phyloP scores from a whole-genome alignment of 2,113 vertebrate species.

The Crotalus viridis region DNA sequence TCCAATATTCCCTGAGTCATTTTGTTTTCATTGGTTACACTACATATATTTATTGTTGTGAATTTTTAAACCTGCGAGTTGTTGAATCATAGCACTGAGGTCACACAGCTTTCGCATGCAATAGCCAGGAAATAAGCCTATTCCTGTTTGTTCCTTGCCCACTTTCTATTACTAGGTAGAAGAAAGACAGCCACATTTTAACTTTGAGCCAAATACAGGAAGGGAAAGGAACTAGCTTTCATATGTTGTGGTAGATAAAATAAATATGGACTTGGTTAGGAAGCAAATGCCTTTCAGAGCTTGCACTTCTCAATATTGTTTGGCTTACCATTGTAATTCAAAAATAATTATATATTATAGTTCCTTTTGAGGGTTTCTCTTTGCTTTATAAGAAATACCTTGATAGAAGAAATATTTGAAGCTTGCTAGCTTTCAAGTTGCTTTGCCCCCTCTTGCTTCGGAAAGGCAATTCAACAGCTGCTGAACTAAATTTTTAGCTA shows the following conservation, averaged over 20 bases:
- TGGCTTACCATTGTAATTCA: background rate
- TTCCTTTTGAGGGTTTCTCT: background rate
- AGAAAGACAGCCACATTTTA: background rate
- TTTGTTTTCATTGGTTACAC: background rate
- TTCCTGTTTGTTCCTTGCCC: background rate
- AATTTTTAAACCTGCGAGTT: background rate
- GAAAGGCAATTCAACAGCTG: background rate
- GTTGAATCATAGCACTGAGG: conserved; percentile 5
- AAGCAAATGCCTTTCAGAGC: background rate
- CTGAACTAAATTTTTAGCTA: background rate
- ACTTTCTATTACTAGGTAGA: background rate
- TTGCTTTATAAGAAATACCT: background rate
- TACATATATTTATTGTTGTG: background rate
- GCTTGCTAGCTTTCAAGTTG: background rate
- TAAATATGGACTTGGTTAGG: background rate
- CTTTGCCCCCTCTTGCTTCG: background rate
- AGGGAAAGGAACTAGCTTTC: background rate
- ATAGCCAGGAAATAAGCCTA: background rate
- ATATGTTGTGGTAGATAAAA: background rate
- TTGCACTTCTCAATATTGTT: background rate
- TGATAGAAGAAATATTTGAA: background rate
- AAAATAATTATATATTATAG: background rate
- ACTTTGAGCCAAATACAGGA: background rate
- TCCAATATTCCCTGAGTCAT: background rate
- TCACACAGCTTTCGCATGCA: background rate